Percentiles rank a stretch among this genome's conserved stretches.
These are phyloP conservation scores for Phainopepla nitens DNA, from an alignment of 2,113 vertebrate genomes.

Conservation along the genomic window DNA sequence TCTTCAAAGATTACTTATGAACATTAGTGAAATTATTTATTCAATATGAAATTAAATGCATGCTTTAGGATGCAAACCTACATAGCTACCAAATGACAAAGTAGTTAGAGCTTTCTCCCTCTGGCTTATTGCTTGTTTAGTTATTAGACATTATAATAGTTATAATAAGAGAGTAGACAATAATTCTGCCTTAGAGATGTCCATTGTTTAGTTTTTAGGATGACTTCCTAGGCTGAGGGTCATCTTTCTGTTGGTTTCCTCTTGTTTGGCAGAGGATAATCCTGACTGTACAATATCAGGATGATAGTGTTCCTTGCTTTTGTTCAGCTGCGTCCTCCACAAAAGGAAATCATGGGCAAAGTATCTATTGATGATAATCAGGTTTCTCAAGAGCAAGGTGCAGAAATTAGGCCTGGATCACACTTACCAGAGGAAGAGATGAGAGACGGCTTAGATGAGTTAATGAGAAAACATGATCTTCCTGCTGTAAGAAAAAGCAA, in stretches of 20 bases:
- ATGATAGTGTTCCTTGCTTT: not conserved
- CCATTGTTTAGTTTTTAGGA: not conserved
- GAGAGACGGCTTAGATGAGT: not conserved
- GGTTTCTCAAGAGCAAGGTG: not conserved
- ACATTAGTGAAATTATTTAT: conserved; percentile 9
- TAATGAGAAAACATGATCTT: not conserved
- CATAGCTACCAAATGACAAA: conserved; percentile 3
- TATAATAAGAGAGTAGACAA: not conserved
- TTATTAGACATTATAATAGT: not conserved
- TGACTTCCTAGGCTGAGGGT: not conserved
- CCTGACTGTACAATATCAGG: not conserved
- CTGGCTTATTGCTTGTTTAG: not conserved
- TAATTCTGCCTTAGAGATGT: not conserved
- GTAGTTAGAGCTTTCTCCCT: not conserved
- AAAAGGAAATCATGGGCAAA: not conserved
- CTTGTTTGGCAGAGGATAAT: not conserved
- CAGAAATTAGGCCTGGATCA: not conserved
- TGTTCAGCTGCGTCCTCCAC: not conserved
- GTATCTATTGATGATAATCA: not conserved
- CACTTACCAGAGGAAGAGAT: not conserved
- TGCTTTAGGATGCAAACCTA: not conserved
- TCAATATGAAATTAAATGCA: not conserved
- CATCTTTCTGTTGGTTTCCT: not conserved
- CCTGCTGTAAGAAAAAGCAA: not conserved
- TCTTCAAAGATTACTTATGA: not conserved